Conservation (phyloP, 1,140 invertebrate genomes). For the Lamellibrachia luymesi region DNA sequence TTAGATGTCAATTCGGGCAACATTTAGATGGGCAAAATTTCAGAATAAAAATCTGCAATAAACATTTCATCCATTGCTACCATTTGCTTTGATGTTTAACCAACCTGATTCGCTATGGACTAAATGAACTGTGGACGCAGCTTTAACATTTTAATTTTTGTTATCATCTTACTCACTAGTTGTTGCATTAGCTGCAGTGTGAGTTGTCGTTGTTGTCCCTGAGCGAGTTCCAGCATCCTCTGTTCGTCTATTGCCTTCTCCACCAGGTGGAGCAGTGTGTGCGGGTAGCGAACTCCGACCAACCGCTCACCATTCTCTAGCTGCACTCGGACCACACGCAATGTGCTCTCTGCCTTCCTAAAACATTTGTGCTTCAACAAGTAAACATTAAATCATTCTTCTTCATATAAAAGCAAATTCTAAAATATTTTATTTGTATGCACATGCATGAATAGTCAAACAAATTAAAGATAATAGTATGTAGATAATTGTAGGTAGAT, state of each 20-base stretch:
- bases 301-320: constrained; percentile 47
- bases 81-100: neutral
- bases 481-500: too few species aligned
- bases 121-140: too few species aligned
- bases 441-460: too few species aligned
- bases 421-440: too few species aligned
- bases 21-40: too few species aligned
- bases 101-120: neutral
- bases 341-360: constrained; percentile 46
- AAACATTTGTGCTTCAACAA: constrained; percentile 10
- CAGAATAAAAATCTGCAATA: too few species aligned
- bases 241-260: constrained; percentile 31
- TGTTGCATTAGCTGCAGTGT: neutral
- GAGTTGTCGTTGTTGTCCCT: neutral
- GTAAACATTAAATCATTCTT: too few species aligned
- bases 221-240: neutral
- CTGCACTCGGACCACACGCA: constrained; percentile 48
- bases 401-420: too few species aligned
- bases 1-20: too few species aligned
- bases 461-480: too few species aligned
- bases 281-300: constrained; percentile 49
- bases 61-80: too few species aligned
- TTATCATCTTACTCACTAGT: neutral
- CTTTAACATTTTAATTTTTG: neutral
- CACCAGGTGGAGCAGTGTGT: constrained; percentile 44